Conservation (phyloP, 2,888 invertebrate species). For the Calliphora vomitoria region DNA sequence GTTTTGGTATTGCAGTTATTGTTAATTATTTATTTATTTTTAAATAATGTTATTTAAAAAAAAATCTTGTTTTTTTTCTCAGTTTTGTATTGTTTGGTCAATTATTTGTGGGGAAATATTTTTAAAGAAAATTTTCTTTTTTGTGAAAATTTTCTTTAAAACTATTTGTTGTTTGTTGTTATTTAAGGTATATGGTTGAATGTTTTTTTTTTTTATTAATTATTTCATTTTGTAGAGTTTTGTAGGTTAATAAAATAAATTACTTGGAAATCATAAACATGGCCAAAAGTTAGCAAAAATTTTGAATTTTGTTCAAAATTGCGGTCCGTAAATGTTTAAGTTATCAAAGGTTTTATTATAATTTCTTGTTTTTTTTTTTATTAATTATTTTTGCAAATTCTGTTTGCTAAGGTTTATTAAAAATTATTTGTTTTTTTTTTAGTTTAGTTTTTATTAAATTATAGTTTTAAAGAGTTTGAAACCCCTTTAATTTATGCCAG, state of each 20-base stretch:
- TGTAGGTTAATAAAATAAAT: neutral
- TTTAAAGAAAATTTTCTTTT: slow-evolving; percentile 34
- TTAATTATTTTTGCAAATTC: slow-evolving; percentile 40
- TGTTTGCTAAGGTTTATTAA: neutral
- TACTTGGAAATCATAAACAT: slow-evolving; percentile 37
- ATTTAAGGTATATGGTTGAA: slow-evolving; percentile 23
- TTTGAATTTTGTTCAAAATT: slow-evolving; percentile 73
- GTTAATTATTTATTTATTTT: slow-evolving; percentile 40
- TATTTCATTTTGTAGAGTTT: slow-evolving; percentile 54
- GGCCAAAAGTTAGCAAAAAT: slow-evolving; percentile 73
- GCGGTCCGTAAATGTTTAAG: slow-evolving; percentile 69
- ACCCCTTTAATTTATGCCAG: neutral
- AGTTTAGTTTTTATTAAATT: slow-evolving; percentile 17
- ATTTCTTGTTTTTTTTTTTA: slow-evolving; percentile 20
- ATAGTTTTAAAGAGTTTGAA: slow-evolving; percentile 25
- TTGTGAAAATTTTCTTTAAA: slow-evolving; percentile 32
- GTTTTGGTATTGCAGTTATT: slow-evolving; percentile 64
- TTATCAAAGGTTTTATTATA: slow-evolving; percentile 64
- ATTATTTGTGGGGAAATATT: slow-evolving; percentile 31
- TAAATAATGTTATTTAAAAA: slow-evolving; percentile 38
- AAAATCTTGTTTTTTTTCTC: slow-evolving; percentile 16
- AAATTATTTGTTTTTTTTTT: slow-evolving; percentile 5
- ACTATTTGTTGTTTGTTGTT: slow-evolving; percentile 29
- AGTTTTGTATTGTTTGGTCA: slow-evolving; percentile 45
- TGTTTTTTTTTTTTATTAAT: slow-evolving; percentile 8